Base-by-base conservation (phyloP, 2,113 vertebrate genomes). In the Cacatua alba region DNA sequence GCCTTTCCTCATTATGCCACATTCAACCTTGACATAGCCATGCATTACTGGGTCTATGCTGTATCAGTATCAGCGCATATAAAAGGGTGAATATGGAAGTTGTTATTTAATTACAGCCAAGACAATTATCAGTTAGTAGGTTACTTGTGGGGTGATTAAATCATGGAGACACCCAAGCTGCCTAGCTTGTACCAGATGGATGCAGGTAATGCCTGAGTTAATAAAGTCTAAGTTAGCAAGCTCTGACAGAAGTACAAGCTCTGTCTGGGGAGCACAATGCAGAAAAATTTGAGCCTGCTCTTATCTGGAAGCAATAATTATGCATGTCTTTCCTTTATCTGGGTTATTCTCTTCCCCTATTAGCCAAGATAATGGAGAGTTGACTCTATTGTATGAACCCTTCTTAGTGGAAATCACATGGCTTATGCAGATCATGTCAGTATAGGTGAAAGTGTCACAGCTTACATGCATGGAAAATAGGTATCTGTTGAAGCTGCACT, bases 241-340 rank as follows among this genome's bases (percentile, higher is more conserved):
- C 57, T 86, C 72, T 95, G 91, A 79, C 89, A 92, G 83, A 94
- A 91, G 74, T 79, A 87, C 69, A 82, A 71, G 81, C 62, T 84
- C 55, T 82, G 69, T 89, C 91, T 95, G 55, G 83, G 69, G 83
- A 91, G 37, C 46, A 49, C 80, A 60, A 51, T 62, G 31, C 88
- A 88, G 86, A 88, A 86, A 64, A 92, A 92, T 86, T 91, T 91
- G 72, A 94, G 51, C n/a, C 0, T 4, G 39, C 52, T 96, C 62
- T 95, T 95, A 95, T 94, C 89, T 95, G 69, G 65, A 92, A 86
- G 86, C 63, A 84, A 37, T 96, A 94, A 95, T 96, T 95, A 89
- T 59, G 51, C 77, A 84, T 91, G 86, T 97, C 83, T 82, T 95
- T 87, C 77, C 74, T 91, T 94, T 95, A 89, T 95, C 91, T 96